phyloP scores from a whole-genome alignment of 2,797 vertebrate species.

The Tapirus indicus region DNA sequence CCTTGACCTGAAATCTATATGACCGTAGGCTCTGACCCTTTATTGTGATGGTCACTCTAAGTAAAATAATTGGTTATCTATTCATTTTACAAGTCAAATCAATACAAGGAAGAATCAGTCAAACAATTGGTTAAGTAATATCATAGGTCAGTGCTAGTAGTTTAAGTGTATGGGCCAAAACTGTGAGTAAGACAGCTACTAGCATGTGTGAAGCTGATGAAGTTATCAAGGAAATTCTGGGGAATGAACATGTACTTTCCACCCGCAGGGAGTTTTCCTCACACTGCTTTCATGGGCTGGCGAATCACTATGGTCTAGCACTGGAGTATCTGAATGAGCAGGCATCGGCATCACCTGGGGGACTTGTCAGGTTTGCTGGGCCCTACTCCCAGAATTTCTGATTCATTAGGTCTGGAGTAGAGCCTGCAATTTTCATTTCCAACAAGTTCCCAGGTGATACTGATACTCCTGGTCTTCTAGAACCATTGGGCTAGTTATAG shows the following conservation, averaged over 20 bases:
- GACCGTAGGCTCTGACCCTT: background rate
- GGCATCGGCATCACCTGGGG: background rate
- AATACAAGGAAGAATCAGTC: background rate
- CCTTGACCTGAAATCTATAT: background rate
- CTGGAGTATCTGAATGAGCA: background rate
- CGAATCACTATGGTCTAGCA: background rate
- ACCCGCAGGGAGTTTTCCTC: background rate
- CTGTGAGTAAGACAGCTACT: background rate
- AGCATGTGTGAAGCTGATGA: background rate
- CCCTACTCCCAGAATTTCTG: background rate
- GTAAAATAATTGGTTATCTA: background rate
- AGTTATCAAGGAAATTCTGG: background rate
- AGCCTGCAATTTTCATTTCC: background rate
- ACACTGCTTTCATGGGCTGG: background rate
- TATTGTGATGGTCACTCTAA: background rate
- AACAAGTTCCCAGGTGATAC: background rate
- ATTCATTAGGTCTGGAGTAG: background rate
- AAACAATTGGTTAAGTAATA: background rate
- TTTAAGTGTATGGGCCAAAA: background rate
- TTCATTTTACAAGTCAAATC: constrained; percentile 26
- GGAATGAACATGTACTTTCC: background rate
- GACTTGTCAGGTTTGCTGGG: background rate
- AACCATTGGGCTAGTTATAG: background rate
- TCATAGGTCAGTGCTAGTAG: background rate
- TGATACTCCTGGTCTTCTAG: background rate